phyloP scores from a whole-genome alignment of 2,113 vertebrate species.

The Chlamydotis undulata region DNA sequence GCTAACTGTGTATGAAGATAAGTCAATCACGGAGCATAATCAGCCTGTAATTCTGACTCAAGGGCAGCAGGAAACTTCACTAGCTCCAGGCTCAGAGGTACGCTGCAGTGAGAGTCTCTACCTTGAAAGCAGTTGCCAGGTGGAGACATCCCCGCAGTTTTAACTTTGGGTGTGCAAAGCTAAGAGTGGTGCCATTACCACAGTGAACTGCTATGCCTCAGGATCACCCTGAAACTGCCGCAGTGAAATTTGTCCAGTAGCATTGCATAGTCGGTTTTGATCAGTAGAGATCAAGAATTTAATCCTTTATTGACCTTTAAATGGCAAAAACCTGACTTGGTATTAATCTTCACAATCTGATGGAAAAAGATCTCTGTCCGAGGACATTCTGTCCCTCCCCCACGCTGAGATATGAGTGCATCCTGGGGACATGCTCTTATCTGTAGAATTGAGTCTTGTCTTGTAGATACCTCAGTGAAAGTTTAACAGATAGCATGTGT shows the following conservation, averaged over 20 bases:
- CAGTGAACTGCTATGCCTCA: background rate
- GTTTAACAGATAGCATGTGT: background rate
- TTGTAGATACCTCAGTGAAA: background rate
- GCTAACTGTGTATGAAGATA: background rate
- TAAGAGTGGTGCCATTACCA: background rate
- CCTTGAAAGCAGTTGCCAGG: background rate
- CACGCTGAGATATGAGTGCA: fast-evolving
- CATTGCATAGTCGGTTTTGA: background rate
- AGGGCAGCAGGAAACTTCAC: background rate
- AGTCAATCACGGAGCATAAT: background rate
- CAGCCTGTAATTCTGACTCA: background rate
- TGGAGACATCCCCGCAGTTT: background rate
- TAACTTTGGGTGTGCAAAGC: background rate
- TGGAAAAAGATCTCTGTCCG: background rate
- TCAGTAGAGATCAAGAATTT: background rate
- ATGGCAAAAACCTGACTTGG: background rate
- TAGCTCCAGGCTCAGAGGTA: background rate
- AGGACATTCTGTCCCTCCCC: background rate
- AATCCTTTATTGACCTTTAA: background rate
- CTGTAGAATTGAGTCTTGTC: background rate
- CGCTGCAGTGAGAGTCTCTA: background rate
- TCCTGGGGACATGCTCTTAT: background rate
- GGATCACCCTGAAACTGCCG: background rate
- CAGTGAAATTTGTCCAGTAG: background rate
- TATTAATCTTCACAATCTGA: background rate